Percentiles rank a stretch among this genome's conserved stretches.
These are phyloP conservation scores for Perizoma affinitatum DNA, from an alignment of 2,888 invertebrate species.

Conservation along the genomic window DNA sequence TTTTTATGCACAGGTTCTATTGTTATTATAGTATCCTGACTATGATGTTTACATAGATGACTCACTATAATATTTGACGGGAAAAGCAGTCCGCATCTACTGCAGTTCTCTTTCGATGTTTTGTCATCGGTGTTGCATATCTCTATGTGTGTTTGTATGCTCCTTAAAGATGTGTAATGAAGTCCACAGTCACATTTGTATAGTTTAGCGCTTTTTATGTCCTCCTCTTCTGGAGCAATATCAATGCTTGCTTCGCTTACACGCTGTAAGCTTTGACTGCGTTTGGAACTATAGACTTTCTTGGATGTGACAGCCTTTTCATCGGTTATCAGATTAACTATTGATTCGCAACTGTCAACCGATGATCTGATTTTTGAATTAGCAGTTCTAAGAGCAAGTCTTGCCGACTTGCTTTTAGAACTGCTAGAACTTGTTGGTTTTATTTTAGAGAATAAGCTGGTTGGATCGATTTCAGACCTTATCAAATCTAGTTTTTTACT, in stretches of 20 bases:
- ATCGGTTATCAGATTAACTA: slow-evolving; percentile 6
- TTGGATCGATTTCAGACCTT: background rate
- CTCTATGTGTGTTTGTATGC: slow-evolving; percentile 44
- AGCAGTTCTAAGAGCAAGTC: too few species aligned
- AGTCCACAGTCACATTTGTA: slow-evolving; percentile 52
- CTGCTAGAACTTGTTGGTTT: background rate
- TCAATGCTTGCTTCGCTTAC: slow-evolving; percentile 6
- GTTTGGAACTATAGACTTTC: slow-evolving; percentile 4
- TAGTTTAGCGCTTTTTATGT: slow-evolving; percentile 27
- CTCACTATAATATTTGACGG: slow-evolving; percentile 48
- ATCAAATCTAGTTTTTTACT: too few species aligned
- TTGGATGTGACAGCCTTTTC: background rate
- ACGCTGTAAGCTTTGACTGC: background rate
- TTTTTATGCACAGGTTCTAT: slow-evolving; percentile 25
- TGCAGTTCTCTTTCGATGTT: slow-evolving; percentile 48
- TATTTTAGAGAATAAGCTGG: background rate
- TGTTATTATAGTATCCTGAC: slow-evolving; percentile 31
- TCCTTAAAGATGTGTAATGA: slow-evolving; percentile 46
- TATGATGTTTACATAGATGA: slow-evolving; percentile 54
- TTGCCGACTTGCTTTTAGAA: background rate
- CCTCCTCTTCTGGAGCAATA: background rate
- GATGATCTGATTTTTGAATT: background rate
- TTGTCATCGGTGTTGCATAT: slow-evolving; percentile 29
- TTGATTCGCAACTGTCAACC: slow-evolving; percentile 1
- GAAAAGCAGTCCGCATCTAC: slow-evolving; percentile 50